Conservation (phyloP, 2,797 vertebrate genomes). For the Etheostoma nigrum region DNA sequence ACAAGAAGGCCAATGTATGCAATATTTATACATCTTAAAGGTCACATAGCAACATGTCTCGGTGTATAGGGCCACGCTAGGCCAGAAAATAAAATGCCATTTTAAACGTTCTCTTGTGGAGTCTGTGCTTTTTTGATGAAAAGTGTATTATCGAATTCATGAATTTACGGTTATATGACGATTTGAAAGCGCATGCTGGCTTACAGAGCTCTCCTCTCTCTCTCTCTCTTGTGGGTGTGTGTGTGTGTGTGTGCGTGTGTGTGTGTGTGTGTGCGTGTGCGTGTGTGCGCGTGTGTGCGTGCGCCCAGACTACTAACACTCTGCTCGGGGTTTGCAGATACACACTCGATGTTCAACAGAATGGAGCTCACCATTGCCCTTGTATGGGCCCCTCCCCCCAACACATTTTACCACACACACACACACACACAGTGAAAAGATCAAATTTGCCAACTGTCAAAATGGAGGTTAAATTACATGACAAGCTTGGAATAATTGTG, state of each 20-base stretch:
- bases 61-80: background rate
- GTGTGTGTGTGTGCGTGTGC: conserved; percentile 13
- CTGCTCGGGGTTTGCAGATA: conserved; percentile 31
- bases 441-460: conserved; percentile 7
- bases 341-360: conserved; percentile 11
- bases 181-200: conserved; percentile 49
- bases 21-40: conserved; percentile 46
- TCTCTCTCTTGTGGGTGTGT: conserved; percentile 23
- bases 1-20: conserved; percentile 31
- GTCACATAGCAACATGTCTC: conserved; percentile 2
- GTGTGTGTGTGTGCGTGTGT: conserved; percentile 43
- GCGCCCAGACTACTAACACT: conserved; percentile 64
- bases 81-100: background rate
- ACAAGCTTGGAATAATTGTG: conserved; percentile 19
- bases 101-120: background rate
- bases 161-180: conserved; percentile 57
- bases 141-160: conserved; percentile 24
- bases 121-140: conserved; percentile 2
- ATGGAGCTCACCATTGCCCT: conserved; percentile 16
- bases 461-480: conserved; percentile 22
- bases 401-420: conserved; percentile 6
- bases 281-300: conserved; percentile 32
- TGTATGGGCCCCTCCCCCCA: conserved; percentile 17
- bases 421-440: background rate
- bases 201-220: conserved; percentile 13